Percentiles rank a stretch among this genome's conserved stretches.
These are phyloP conservation scores for Protaetia brevitarsis DNA, from an alignment of 1,140 invertebrate species.

Conservation along the genomic window DNA sequence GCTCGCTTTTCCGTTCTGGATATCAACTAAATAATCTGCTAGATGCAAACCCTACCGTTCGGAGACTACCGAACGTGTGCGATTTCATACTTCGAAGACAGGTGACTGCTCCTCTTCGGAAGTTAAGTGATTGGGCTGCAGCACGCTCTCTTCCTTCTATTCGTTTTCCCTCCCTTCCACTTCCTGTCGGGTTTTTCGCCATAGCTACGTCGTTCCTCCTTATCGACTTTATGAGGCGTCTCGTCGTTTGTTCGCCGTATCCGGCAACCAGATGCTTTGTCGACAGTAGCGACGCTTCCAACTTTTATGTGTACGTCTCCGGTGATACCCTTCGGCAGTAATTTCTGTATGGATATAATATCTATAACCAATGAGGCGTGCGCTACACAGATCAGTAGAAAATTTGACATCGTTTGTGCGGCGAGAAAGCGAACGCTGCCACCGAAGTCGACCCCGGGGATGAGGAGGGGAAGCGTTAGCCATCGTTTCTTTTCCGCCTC, in stretches of 20 bases:
- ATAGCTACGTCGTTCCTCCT: conserved; percentile 7
- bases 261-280: conserved; percentile 25
- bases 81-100: conserved; percentile 19
- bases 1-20: not conserved
- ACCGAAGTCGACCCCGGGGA: not conserved
- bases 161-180: not conserved
- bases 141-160: not conserved
- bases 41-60: not conserved
- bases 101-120: conserved; percentile 26
- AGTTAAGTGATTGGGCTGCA: conserved; percentile 32
- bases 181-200: not conserved
- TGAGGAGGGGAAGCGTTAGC: not conserved
- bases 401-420: not conserved
- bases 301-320: conserved; percentile 9
- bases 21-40: not conserved
- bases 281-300: conserved; percentile 2
- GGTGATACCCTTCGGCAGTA: not conserved
- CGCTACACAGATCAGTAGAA: conserved; percentile 10
- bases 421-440: not conserved
- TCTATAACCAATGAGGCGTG: conserved; percentile 7
- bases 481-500: not conserved
- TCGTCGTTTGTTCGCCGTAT: conserved; percentile 39
- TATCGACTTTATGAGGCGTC: conserved; percentile 43
- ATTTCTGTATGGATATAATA: conserved; percentile 15
- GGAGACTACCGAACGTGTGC: not conserved